These are phyloP conservation scores for Poliocrania exsul DNA, from an alignment of 2,797 vertebrate genomes.

Conservation along the genomic window DNA sequence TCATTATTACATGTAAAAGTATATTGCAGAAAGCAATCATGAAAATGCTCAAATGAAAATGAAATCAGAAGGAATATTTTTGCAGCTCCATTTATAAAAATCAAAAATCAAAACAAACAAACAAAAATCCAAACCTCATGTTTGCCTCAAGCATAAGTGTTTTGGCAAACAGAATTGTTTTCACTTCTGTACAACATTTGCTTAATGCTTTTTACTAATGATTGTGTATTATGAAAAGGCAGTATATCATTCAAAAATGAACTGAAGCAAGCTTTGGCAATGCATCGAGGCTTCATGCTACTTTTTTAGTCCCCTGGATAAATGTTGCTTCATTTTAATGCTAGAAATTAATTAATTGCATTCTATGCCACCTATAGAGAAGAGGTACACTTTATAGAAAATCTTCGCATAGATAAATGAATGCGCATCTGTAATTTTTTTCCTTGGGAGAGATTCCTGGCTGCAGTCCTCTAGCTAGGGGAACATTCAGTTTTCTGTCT, in stretches of 20 bases:
- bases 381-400: constrained; percentile 27
- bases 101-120: background rate
- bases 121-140: background rate
- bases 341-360: constrained; percentile 65
- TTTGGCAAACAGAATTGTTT: constrained; percentile 62
- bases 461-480: constrained; percentile 9
- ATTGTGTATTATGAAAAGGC: constrained; percentile 36
- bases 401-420: constrained; percentile 43
- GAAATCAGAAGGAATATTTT: background rate
- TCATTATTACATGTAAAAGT: background rate
- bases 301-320: constrained; percentile 63
- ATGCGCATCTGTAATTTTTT: constrained; percentile 39
- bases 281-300: background rate
- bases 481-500: constrained; percentile 34
- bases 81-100: constrained; percentile 5
- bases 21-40: background rate
- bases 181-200: constrained; percentile 9
- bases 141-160: constrained; percentile 28
- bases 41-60: constrained; percentile 31
- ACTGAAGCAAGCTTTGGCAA: background rate
- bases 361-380: constrained; percentile 39
- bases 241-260: constrained; percentile 42
- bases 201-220: constrained; percentile 44
- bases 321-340: constrained; percentile 49
- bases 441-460: constrained; percentile 36